Base-by-base conservation (phyloP, 2,888 invertebrate genomes). In the Ochlodes sylvanus region DNA sequence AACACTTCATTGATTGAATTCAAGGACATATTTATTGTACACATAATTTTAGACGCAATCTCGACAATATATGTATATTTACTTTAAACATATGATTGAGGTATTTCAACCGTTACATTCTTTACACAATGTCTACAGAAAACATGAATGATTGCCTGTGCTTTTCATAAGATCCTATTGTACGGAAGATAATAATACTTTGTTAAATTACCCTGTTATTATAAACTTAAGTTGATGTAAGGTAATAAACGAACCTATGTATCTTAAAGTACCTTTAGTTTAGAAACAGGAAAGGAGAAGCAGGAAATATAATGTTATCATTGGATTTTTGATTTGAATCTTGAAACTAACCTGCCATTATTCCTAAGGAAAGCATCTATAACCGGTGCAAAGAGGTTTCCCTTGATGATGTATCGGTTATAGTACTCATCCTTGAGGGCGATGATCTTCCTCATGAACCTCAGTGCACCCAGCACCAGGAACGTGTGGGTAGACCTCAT, bases 381-480 rank as follows among this genome's bases (percentile, higher is more conserved):
- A 69, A 99, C 98, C 41, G 98, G 98, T 76, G 97, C 97, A 90
- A 99, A 98, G 69, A 99, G 94, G 92, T 98, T 98, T 72, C 98
- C 97, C 87, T 98, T 98, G 77, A 98, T 97, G 79, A 99, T 98
- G 91, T 99, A 98, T 83, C 98, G 93, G 93, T 99, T 98, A 93
- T 99, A 99, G 93, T 99, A 98, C 86, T 99, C 99, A 87, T 99
- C 99, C 92, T 99, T 99, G 70, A 99, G 95, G 65, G 99, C 98
- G 80, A 99, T 97, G 75, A 99, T 97, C 90, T 98, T 98, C 79
- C 99, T 95, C 96, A 99, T 97, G 93, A 99, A 98, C 91, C 99
- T 96, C 78, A 99, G 94, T 67, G 99, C 98, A 91, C 98, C 97
- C 70, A 99, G 95, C 79, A 99, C 98, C 77, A 99, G 95, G 95